Conservation (phyloP, 2,888 invertebrate species). For the Andrena haemorrhoa region DNA sequence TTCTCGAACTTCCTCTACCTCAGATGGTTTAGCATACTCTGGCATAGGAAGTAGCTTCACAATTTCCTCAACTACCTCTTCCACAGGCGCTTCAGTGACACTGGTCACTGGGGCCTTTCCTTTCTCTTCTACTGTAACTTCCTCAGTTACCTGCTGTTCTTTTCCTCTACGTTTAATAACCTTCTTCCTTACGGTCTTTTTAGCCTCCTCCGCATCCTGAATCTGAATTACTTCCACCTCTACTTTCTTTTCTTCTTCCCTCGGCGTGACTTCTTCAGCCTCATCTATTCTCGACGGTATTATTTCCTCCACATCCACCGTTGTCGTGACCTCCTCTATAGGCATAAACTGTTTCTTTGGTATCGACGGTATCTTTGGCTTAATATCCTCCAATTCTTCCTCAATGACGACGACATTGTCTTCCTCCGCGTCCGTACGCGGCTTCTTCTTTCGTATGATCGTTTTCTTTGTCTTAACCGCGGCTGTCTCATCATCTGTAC, state of each 20-base stretch:
- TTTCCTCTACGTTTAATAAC: constrained; percentile 63
- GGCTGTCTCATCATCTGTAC: constrained; percentile 77
- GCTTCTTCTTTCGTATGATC: constrained; percentile 78
- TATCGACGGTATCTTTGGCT: constrained; percentile 76
- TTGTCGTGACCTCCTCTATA: constrained; percentile 79
- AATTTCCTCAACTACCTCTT: constrained; percentile 72
- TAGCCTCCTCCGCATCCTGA: constrained; percentile 30
- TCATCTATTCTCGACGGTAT: constrained; percentile 78
- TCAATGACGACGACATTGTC: constrained; percentile 81
- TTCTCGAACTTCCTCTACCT: constrained; percentile 65
- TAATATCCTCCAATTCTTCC: constrained; percentile 82
- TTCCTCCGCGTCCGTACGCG: constrained; percentile 66
- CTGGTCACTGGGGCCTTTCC: constrained; percentile 73
- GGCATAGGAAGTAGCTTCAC: constrained; percentile 19
- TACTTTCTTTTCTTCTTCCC: constrained; percentile 45
- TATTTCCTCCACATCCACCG: constrained; percentile 75
- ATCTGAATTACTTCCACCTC: constrained; percentile 55
- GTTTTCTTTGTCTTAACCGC: constrained; percentile 82
- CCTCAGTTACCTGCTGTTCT: constrained; percentile 69
- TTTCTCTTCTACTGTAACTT: constrained; percentile 66
- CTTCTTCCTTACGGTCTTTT: constrained; percentile 45
- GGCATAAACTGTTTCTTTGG: constrained; percentile 82
- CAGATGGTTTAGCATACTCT: constrained; percentile 37
- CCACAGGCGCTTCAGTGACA: constrained; percentile 67
- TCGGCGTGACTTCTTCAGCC: constrained; percentile 70